Evolutionary conservation across 2,888 invertebrate species (phyloP).

Genomic region (Eledone cirrhosa): DNA sequence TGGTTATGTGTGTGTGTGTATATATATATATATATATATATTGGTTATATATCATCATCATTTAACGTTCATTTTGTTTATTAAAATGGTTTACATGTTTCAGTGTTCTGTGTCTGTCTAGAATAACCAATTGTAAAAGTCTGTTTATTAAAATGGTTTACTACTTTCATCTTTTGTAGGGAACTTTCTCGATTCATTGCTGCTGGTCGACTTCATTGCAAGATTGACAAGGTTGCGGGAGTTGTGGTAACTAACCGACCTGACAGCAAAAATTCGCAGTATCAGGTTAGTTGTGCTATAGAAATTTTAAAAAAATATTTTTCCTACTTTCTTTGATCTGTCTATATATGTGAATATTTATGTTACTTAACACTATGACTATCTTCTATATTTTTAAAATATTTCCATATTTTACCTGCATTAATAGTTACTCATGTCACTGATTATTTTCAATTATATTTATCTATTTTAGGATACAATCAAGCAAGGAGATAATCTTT

Average conservation of each 20-base stretch:
- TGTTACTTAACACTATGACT: neutral
- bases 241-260: slow-evolving; percentile 94
- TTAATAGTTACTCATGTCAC: no score
- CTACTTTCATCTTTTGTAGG: slow-evolving; percentile 44
- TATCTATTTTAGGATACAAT: slow-evolving; percentile 77
- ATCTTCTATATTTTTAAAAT: neutral
- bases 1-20: no score
- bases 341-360: neutral
- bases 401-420: no score
- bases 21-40: no score
- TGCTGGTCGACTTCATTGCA: slow-evolving; percentile 94
- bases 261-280: slow-evolving; percentile 88
- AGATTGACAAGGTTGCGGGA: slow-evolving; percentile 90
- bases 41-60: no score
- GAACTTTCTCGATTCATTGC: slow-evolving; percentile 83
- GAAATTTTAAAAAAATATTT: neutral
- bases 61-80: no score
- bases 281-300: slow-evolving; percentile 74
- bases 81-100: no score
- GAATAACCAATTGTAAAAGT: no score
- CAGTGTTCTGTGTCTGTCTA: no score
- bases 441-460: neutral
- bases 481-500: slow-evolving; percentile 95
- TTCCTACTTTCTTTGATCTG: neutral
- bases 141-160: no score